These are phyloP conservation scores for Galeruca laticollis DNA, from an alignment of 2,888 invertebrate species.

Conservation along the genomic window DNA sequence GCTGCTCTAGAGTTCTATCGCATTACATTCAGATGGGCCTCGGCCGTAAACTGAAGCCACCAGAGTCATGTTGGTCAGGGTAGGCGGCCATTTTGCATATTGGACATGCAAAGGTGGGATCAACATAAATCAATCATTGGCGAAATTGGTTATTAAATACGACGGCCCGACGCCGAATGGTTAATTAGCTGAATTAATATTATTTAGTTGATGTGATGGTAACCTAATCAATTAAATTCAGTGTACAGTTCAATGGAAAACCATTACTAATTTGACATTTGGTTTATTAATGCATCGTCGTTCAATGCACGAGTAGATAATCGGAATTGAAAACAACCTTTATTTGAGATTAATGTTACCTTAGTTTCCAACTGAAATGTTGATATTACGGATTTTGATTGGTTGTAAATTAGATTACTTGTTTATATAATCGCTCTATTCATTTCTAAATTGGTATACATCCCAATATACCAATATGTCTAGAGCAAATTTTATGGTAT, in stretches of 20 bases:
- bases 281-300: background rate
- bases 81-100: constrained; percentile 40
- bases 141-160: constrained; percentile 55
- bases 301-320: background rate
- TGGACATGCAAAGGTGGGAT: constrained; percentile 43
- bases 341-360: background rate
- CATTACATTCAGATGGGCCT: background rate
- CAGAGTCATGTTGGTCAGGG: constrained; percentile 39
- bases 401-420: background rate
- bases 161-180: constrained; percentile 47
- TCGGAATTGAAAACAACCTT: constrained; percentile 4
- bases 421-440: background rate
- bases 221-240: constrained; percentile 50
- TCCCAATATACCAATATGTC: background rate
- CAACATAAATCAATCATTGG: constrained; percentile 52
- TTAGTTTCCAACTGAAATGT: constrained; percentile 2
- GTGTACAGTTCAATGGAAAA: constrained; percentile 7
- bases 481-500: background rate
- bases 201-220: constrained; percentile 49
- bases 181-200: constrained; percentile 56
- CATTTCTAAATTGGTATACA: background rate
- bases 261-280: constrained; percentile 7
- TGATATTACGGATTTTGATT: constrained; percentile 1
- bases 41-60: constrained; percentile 16
- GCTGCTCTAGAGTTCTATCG: too few relatives aligned